These are phyloP conservation scores for Poecilia gillii DNA, from an alignment of 2,797 vertebrate species.

Conservation along the genomic window DNA sequence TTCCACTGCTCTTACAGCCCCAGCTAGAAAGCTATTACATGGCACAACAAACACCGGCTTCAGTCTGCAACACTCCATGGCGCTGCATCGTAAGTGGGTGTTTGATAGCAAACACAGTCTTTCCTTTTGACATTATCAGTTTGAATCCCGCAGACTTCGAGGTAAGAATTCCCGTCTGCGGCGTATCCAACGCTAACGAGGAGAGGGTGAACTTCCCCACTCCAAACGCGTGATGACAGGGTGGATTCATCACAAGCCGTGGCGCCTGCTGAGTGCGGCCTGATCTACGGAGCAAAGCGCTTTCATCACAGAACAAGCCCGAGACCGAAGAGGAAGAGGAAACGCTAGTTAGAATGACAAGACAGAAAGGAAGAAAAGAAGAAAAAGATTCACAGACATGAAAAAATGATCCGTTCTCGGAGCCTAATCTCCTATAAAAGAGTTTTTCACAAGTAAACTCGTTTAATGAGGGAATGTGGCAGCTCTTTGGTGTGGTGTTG, in stretches of 20 bases:
- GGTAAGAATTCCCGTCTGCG: slow-evolving; percentile 14
- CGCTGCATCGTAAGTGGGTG: neutral
- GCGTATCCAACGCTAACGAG: slow-evolving; percentile 32
- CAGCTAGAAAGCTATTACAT: slow-evolving; percentile 6
- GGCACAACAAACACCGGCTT: slow-evolving; percentile 21
- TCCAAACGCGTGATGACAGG: slow-evolving; percentile 28
- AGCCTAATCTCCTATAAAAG: slow-evolving; percentile 7
- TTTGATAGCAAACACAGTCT: neutral
- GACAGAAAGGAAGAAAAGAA: no score
- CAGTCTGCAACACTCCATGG: slow-evolving; percentile 24
- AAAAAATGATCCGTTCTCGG: slow-evolving; percentile 34
- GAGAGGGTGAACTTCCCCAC: slow-evolving; percentile 46
- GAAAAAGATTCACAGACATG: slow-evolving; percentile 21
- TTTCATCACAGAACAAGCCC: slow-evolving; percentile 33
- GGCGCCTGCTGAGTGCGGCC: slow-evolving; percentile 47
- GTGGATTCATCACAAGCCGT: slow-evolving; percentile 54
- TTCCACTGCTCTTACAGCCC: neutral
- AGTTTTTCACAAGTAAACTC: neutral
- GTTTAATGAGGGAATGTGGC: neutral
- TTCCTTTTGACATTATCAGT: neutral
- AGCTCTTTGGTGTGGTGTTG: neutral
- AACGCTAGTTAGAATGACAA: slow-evolving; percentile 13
- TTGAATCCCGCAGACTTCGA: slow-evolving; percentile 4
- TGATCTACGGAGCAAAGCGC: slow-evolving; percentile 40
- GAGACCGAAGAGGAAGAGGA: slow-evolving; percentile 6